phyloP scores from a whole-genome alignment of 2,888 invertebrate genomes.

The Pteria penguin region DNA sequence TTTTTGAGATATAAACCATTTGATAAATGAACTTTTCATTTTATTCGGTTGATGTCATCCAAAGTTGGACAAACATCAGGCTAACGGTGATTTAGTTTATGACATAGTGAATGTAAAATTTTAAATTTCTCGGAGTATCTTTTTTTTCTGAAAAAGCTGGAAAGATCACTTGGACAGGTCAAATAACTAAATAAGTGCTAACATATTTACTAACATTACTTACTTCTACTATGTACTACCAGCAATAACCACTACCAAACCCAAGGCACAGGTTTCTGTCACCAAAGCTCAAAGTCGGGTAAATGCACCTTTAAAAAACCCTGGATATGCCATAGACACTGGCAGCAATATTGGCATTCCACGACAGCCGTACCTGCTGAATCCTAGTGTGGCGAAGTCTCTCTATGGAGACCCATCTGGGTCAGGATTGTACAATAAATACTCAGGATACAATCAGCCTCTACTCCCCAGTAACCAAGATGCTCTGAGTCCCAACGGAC shows the following conservation, averaged over 20 bases:
- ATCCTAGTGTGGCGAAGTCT: neutral
- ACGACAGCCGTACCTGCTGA: neutral
- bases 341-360: neutral
- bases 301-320: neutral
- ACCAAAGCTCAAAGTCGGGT: neutral
- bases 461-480: neutral
- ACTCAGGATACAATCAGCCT: neutral
- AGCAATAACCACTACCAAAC: neutral
- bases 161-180: too few relatives aligned
- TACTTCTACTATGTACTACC: neutral
- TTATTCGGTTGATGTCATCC: too few relatives aligned
- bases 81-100: too few relatives aligned
- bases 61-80: too few relatives aligned
- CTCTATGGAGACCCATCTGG: neutral
- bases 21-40: too few relatives aligned
- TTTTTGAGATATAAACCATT: too few relatives aligned
- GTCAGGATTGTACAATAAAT: conserved; percentile 6
- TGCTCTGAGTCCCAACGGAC: neutral
- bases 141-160: too few relatives aligned
- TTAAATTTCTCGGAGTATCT: too few relatives aligned
- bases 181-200: too few relatives aligned
- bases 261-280: neutral
- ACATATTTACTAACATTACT: neutral
- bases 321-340: neutral
- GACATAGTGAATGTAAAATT: too few relatives aligned